A percentile compares a stretch with the other conserved stretches of the same genome.
These are phyloP conservation scores for Ammodytes dubius DNA, from an alignment of 2,113 vertebrate species.

Conservation along the genomic window DNA sequence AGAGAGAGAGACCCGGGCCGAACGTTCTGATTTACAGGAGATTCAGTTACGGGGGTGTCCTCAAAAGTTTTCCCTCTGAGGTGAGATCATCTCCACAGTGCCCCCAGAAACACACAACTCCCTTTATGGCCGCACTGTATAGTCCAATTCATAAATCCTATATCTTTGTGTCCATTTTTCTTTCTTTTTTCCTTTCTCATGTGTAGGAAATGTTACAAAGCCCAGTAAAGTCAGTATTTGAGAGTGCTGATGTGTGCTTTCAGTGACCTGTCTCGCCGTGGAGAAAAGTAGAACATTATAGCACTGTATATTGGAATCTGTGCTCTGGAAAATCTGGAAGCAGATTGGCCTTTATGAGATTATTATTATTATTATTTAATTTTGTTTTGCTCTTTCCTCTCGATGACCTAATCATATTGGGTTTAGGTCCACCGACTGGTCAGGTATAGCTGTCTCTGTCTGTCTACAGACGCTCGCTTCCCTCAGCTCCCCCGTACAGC, in stretches of 20 bases:
- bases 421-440: constrained; percentile 47
- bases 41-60: constrained; percentile 40
- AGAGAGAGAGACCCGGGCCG: constrained; percentile 6
- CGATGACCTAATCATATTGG: constrained; percentile 63
- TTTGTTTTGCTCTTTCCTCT: constrained; percentile 39
- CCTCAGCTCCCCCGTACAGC: background rate
- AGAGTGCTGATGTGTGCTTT: constrained; percentile 7
- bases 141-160: constrained; percentile 25
- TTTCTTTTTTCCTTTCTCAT: background rate
- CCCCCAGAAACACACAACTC: constrained; percentile 15
- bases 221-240: background rate
- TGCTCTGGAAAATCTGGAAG: constrained; percentile 47
- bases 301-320: too few relatives aligned
- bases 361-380: constrained; percentile 10
- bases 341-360: constrained; percentile 40
- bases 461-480: constrained; percentile 7
- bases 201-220: constrained; percentile 6
- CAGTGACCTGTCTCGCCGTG: background rate
- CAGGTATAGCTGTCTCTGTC: constrained; percentile 55
- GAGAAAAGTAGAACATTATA: constrained; percentile 33
- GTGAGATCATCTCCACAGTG: constrained; percentile 49
- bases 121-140: background rate
- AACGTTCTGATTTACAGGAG: constrained; percentile 56
- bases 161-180: constrained; percentile 10
- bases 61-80: constrained; percentile 37